Base-by-base conservation (phyloP, 1,140 invertebrate species). In the Papilio machaon region DNA sequence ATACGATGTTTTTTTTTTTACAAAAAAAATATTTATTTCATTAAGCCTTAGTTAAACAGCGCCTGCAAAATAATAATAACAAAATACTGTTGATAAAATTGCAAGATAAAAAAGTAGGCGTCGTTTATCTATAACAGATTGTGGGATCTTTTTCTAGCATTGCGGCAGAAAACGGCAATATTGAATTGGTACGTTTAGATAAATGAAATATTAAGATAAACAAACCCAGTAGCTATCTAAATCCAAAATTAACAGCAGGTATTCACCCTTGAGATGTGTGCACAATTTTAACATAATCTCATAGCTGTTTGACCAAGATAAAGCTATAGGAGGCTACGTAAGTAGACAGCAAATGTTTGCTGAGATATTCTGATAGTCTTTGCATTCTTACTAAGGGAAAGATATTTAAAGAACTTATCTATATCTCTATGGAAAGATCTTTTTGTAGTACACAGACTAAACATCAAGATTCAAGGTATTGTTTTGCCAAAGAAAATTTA, bases 221-320 rank as follows among this genome's bases (percentile, higher is more conserved):
- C 35, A 11, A 17, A 17, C 64, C 0, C 23, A 15, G 30, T 67
- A 64, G 19, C 11, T 64, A 67, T 13, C 23, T 70, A 15, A 70
- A 70, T 70, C 64, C 64, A 15, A 83, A 49, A 78, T 60, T 9
- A 54, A 67, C 19, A 43, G 19, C 2, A 30, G 23, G 23, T 47
- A 74, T 74, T 19, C 13, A 73, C n/a, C 73, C 73, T 73, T 73
- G 73, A 73, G 43, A 43, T 47, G 73, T 73, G 17, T 43, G 17
- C 17, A 19, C 17, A 19, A 38, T 9, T 46, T 38, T 46, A 46
- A n/a, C 83, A 86, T 89, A 85, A 89, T 88, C 89, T 85, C 52
- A 52, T 10, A 46, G 78, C 19, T 91, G 86, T 91, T 90, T 90
- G 84, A 46, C 80, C 81, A 85, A 89, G 88, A 87, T 88, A 86